phyloP scores from a whole-genome alignment of 92 coral and sea anemone species.

The Zoanthus gigantus region DNA sequence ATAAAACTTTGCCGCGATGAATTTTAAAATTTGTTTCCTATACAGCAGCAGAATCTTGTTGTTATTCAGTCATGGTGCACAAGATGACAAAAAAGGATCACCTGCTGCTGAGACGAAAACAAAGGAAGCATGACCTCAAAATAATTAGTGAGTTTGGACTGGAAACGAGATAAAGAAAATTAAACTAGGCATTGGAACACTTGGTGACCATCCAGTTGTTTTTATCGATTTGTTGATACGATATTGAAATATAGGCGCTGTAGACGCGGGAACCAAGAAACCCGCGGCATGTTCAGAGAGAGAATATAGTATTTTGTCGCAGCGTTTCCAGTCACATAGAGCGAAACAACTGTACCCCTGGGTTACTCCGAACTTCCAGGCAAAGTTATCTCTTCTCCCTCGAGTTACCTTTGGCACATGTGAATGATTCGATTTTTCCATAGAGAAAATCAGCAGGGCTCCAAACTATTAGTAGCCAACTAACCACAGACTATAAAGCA shows the following conservation, averaged over 20 bases:
- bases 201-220: too few species aligned
- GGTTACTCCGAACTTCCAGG: background rate
- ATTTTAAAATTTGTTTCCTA: background rate
- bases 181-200: too few species aligned
- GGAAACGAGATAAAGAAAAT: background rate
- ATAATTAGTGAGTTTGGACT: background rate
- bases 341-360: background rate
- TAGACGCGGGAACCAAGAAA: too few species aligned
- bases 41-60: background rate
- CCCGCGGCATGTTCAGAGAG: too few species aligned
- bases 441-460: background rate
- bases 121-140: background rate
- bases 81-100: background rate
- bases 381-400: background rate
- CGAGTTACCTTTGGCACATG: background rate
- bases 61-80: background rate
- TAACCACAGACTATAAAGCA: background rate
- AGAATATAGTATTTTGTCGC: background rate
- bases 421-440: background rate
- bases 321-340: background rate
- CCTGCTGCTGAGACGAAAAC: slow-evolving; percentile 37
- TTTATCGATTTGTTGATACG: too few species aligned
- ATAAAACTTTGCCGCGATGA: background rate
- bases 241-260: too few species aligned
- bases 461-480: background rate